Base-by-base conservation (phyloP, 2,113 vertebrate species). In the Choloepus hoffmanni region DNA sequence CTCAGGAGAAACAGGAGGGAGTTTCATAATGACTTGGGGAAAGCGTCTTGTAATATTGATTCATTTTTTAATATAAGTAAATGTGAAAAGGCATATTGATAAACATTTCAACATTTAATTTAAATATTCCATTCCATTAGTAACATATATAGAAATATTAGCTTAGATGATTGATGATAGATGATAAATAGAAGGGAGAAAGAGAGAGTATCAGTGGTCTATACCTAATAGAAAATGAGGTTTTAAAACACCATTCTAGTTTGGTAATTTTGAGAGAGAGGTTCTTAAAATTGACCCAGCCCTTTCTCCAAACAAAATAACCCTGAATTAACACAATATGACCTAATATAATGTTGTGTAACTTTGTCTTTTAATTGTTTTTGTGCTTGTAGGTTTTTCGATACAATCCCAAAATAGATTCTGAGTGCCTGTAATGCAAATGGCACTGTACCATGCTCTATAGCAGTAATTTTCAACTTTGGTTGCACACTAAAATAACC, bases 91-190 rank as follows among this genome's bases (percentile, higher is more conserved):
- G 55, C 21, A 77, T 84, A 89, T 83, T 36, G 92, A 77, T 43
- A 86, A 95, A 40, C 50, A 84, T 88, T 95, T 77, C 8, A 76
- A 16, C 48, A 30, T 89, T 72, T 90, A 36, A 84, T 81, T 84
- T 87, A 90, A 94, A 81, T 73, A 84, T 90, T 83, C 50, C 28
- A 30, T 92, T 95, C 26, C 63, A 43, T 91, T 93, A 74, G 43
- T 63, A 63, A 60, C 40, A 45, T n/a, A 73, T 2, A 45, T 1
- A 78, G 50, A 1, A 10, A 73, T 28, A 76, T 3, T 55, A 55
- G 53, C 36, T 36, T 36, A 36, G 36, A 36, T 36, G 36, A 36
- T 36, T 36, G 36, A 36, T 36, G 36, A 36, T 36, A 36, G 36
- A 36, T 36, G 36, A 36, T 36, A 36, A 36, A 36, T 36, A 36